Evolutionary conservation across 2,888 invertebrate species (phyloP).

Genomic region (Chouioia cunea): DNA sequence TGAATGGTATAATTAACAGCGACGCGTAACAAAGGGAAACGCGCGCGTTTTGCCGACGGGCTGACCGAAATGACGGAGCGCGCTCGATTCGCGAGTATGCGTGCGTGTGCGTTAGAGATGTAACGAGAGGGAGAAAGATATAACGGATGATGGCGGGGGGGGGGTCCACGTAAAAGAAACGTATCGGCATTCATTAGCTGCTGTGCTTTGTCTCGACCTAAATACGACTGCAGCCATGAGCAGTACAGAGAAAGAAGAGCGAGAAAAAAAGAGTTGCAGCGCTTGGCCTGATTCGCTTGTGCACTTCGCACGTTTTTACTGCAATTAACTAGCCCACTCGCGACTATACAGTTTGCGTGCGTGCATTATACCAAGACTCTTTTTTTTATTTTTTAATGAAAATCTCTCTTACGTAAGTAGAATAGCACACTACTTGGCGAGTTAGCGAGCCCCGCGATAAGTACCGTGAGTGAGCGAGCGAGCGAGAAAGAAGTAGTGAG

Average conservation of each 20-base stretch:
- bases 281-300: constrained; percentile 37
- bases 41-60: background rate
- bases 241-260: background rate
- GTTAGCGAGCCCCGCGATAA: constrained; percentile 16
- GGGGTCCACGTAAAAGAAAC: background rate
- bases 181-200: constrained; percentile 30
- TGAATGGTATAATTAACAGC: background rate
- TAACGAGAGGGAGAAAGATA: background rate
- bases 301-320: constrained; percentile 29
- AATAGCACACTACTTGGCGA: constrained; percentile 1
- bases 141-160: background rate
- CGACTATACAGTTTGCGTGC: background rate
- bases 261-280: background rate
- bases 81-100: constrained; percentile 33
- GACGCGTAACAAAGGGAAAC: constrained; percentile 27
- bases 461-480: background rate
- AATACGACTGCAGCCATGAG: background rate
- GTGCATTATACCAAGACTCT: background rate
- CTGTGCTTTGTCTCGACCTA: constrained; percentile 13
- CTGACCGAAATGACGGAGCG: constrained; percentile 33
- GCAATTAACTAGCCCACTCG: constrained; percentile 34
- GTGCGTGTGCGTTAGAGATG: background rate
- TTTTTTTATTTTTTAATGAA: constrained; percentile 1
- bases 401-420: constrained; percentile 29
- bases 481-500: background rate